A percentile compares a stretch with the other conserved stretches of the same genome.
These are phyloP conservation scores for Leptopilina myrica DNA, from an alignment of 2,888 invertebrate genomes.

Conservation along the genomic window DNA sequence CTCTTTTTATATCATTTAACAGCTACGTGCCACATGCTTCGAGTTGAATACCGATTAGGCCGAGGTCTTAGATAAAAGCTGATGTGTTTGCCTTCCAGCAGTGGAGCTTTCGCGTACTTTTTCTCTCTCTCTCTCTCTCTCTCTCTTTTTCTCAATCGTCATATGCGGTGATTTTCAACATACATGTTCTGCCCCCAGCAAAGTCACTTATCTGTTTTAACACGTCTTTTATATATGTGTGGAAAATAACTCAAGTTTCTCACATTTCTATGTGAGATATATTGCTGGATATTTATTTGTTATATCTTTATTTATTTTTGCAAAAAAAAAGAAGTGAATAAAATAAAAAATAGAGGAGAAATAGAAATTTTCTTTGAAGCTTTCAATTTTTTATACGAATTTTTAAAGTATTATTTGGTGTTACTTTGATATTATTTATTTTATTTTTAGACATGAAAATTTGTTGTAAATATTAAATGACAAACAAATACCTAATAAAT, in stretches of 20 bases:
- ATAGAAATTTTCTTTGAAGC: too few species aligned
- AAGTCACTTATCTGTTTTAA: constrained; percentile 19
- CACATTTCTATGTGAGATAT: neutral
- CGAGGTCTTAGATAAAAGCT: constrained; percentile 15
- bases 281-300: too few species aligned
- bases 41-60: neutral
- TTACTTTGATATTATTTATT: too few species aligned
- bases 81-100: constrained; percentile 9
- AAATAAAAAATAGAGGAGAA: too few species aligned
- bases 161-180: constrained; percentile 6
- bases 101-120: neutral
- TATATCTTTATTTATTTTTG: too few species aligned
- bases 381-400: too few species aligned
- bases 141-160: neutral
- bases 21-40: constrained; percentile 13
- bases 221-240: constrained; percentile 4
- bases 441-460: too few species aligned
- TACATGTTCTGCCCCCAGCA: constrained; percentile 23
- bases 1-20: neutral
- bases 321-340: too few species aligned
- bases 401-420: too few species aligned
- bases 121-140: too few species aligned
- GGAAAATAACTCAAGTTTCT: constrained; percentile 23
- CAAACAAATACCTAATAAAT: too few species aligned
- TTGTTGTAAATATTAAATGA: too few species aligned